Evolutionary conservation across 2,113 vertebrate genomes (phyloP), one percentile per base, ranked within the genome.

Genomic region (Ctenodactylus gundi): DNA sequence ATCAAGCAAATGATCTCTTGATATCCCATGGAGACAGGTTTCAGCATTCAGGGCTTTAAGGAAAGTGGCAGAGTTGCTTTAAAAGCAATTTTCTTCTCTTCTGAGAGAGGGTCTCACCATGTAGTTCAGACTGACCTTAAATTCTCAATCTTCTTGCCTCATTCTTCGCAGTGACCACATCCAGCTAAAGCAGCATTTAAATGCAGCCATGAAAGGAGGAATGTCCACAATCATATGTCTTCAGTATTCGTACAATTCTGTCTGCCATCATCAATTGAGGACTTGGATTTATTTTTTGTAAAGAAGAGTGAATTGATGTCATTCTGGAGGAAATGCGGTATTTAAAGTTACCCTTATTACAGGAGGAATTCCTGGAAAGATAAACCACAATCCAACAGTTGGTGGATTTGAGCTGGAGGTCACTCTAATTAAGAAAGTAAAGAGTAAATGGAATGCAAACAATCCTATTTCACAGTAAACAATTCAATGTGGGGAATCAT

Each of bases 331-430:
- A 97, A 95, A 96, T 53, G 36, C 31, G 53, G 78, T 51, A 91
- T 95, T 97, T 96, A 85, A 97, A 97, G 91, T 96, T 97, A 96
- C 95, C 88, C 95, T 97, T 95, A 77, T 95, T 87, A 94, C n/a
- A 91, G 84, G 77, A 88, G 23, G 62, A 41, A 92, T 95, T 96
- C 90, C 90, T 94, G 78, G 81, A 95, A 97, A 96, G 95, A 93
- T 44, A 80, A 27, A 94, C 92, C 95, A 77, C 46, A 93, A 96
- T 64, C 60, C 85, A 93, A 70, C 72, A 95, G 81, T 92, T 95
- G 90, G 92, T 58, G 51, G 84, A 93, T 78, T 91, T 27, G 80
- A 96, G 88, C 90, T 94, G 82, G 95, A 96, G 97, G 96, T 97
- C 94, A 93, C 95, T 96, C 85, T 97, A 96, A 97, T 97, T 94